Evolutionary conservation across 2,113 vertebrate species (phyloP), one percentile per base, ranked within the genome.

Genomic region (Oreochromis tanganicae): DNA sequence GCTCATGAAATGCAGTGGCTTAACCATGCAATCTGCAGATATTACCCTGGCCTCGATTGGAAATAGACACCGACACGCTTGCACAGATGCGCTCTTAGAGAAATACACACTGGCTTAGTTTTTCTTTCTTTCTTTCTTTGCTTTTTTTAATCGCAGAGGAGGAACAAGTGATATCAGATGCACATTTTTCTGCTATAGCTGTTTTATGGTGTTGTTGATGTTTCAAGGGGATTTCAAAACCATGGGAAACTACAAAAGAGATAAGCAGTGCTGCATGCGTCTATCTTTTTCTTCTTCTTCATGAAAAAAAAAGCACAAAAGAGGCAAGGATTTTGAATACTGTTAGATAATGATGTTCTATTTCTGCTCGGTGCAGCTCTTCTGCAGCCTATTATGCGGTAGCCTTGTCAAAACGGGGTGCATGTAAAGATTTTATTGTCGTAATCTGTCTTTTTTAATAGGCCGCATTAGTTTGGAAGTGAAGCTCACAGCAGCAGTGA

Each of bases 1-100:
- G 90, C 94, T 96, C 92, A 94, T 95, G 93, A 95, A 96, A 95
- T 94, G 94, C 92, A 95, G 91, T 68, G 94, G 94, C 93, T 94
- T 89, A 94, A 94, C 92, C 93, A 84, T 89, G 92, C 92, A 91
- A 95, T 95, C 93, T 95, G 92, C 95, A 94, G 90, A 94, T 91
- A 95, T 95, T 93, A 94, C 90, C 90, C 68, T 29, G 4, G 87
- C 78, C 75, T 86, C 88, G 88, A 91, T 90, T 83, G 92, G 91
- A 94, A 94, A 94, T 84, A 90, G 90, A 90, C 81, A 78, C 83
- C 14, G 6, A 29, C 83, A 24, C 41, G 1, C 71, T 79, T 81
- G 32, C 84, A 78, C 87, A 89, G 81, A 92, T 57, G 80, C 11
- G 32, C 82, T 75, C 80, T 10, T 19, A 56, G 59, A 84, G 52